phyloP scores from a whole-genome alignment of 1,140 invertebrate species.

The Drosophila kohkoa region DNA sequence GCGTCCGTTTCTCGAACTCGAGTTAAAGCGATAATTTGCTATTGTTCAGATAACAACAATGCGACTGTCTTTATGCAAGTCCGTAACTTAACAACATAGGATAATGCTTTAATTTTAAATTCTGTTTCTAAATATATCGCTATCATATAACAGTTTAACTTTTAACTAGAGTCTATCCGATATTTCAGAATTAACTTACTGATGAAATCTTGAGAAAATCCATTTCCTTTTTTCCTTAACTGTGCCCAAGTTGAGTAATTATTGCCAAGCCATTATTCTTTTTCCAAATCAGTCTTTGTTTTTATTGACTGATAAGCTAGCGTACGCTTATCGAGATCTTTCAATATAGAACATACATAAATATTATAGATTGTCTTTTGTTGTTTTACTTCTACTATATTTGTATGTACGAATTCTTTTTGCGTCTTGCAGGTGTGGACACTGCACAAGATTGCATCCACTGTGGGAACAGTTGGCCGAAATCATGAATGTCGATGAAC shows the following conservation, averaged over 20 bases:
- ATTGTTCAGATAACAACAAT: too few relatives aligned
- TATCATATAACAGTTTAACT: too few relatives aligned
- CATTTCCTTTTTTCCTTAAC: too few relatives aligned
- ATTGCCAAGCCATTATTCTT: neutral
- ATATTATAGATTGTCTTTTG: neutral
- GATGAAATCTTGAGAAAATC: too few relatives aligned
- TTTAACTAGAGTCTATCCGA: too few relatives aligned
- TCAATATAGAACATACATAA: neutral
- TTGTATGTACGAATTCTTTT: neutral
- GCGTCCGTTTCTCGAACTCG: too few relatives aligned
- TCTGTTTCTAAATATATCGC: too few relatives aligned
- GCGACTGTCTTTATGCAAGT: too few relatives aligned
- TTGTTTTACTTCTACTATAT: neutral
- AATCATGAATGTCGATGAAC: conserved; percentile 88
- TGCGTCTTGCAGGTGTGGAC: conserved; percentile 87
- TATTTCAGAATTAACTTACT: too few relatives aligned
- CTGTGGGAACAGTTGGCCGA: conserved; percentile 91
- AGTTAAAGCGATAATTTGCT: too few relatives aligned
- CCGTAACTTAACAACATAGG: too few relatives aligned
- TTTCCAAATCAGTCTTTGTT: neutral
- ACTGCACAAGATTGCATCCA: conserved; percentile 89
- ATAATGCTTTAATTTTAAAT: too few relatives aligned
- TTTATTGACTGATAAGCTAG: conserved; percentile 9
- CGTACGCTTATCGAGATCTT: conserved; percentile 1
- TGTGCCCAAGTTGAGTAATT: neutral